phyloP scores from a whole-genome alignment of 2,888 invertebrate species.

The Cyclophora punctaria region DNA sequence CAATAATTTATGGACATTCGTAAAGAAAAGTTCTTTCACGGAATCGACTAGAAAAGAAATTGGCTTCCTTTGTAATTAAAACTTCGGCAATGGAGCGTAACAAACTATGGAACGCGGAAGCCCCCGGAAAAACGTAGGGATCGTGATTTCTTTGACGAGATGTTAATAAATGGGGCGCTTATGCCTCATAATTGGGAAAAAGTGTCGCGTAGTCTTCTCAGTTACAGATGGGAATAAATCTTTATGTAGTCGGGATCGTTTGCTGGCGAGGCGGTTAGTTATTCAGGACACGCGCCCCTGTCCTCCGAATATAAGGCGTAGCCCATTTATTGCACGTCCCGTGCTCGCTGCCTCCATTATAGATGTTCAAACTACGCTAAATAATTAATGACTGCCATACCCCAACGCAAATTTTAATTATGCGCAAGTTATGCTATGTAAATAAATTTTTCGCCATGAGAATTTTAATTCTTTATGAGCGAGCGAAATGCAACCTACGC shows the following conservation, averaged over 20 bases:
- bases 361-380: conserved; percentile 58
- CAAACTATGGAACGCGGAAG: conserved; percentile 13
- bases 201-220: conserved; percentile 70
- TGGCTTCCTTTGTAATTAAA: conserved; percentile 31
- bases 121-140: conserved; percentile 23
- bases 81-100: conserved; percentile 21
- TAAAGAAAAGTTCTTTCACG: conserved; percentile 1
- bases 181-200: conserved; percentile 72
- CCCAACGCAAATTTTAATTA: conserved; percentile 59
- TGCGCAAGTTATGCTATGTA: conserved; percentile 28
- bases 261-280: conserved; percentile 33
- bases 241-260: conserved; percentile 64
- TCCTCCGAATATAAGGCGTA: conserved; percentile 69
- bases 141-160: conserved; percentile 65
- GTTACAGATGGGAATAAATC: conserved; percentile 74
- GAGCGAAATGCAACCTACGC: too few relatives aligned
- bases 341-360: conserved; percentile 37
- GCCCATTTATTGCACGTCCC: conserved; percentile 65
- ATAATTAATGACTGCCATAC: conserved; percentile 61
- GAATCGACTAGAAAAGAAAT: conserved; percentile 10
- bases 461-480: too few relatives aligned
- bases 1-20: neutral
- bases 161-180: conserved; percentile 70
- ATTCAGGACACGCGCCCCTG: conserved; percentile 66
- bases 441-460: conserved; percentile 6